These are phyloP conservation scores for Stictonetta naevosa DNA, from an alignment of 2,113 vertebrate species.

Conservation along the genomic window DNA sequence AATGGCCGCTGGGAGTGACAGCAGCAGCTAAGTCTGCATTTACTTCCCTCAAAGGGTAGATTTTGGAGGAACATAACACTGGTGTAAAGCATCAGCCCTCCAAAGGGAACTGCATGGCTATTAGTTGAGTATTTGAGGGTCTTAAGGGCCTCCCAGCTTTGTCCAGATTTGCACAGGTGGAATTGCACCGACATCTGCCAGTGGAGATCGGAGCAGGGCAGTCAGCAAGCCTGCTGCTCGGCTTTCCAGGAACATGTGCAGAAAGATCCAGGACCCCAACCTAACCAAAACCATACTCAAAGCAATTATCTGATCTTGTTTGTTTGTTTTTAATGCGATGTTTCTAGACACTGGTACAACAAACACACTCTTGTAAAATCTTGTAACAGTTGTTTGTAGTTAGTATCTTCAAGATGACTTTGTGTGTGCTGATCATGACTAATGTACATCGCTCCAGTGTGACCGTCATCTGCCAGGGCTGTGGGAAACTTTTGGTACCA, in stretches of 20 bases:
- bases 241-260: not conserved
- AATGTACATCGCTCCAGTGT: not conserved
- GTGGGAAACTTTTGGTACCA: not conserved
- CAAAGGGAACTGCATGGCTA: not conserved
- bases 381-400: slow-evolving; percentile 42
- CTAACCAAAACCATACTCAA: slow-evolving; percentile 29
- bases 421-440: slow-evolving; percentile 7
- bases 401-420: slow-evolving; percentile 5
- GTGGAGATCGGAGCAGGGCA: not conserved
- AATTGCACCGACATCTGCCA: not conserved
- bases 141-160: not conserved
- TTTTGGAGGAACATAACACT: not conserved
- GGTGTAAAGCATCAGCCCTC: not conserved
- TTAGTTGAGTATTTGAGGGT: not conserved
- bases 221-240: not conserved
- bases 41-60: not conserved
- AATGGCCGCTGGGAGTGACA: not conserved
- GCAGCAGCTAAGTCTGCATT: not conserved
- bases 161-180: not conserved
- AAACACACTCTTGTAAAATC: slow-evolving; percentile 25
- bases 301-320: slow-evolving; percentile 37
- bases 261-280: not conserved
- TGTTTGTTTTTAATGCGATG: not conserved
- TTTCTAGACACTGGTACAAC: slow-evolving; percentile 34
- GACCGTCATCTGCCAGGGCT: not conserved